Evolutionary conservation across 2,113 vertebrate species (phyloP), one percentile per base, ranked within the genome.

Genomic region (Corythaeola cristata): DNA sequence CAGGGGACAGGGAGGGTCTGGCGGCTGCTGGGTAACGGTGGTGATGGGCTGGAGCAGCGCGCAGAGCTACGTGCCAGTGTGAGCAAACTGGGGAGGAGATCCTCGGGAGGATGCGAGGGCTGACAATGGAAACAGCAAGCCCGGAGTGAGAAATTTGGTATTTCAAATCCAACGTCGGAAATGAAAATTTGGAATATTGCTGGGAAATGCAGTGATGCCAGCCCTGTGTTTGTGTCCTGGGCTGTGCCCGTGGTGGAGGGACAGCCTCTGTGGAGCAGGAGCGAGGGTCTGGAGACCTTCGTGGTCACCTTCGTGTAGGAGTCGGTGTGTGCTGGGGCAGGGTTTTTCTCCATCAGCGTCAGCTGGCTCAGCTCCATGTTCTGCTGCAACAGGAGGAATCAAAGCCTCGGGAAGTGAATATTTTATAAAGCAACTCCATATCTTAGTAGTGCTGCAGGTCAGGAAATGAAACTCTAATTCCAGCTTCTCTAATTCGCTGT

Each of bases 231-330:
- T 63, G 60, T 27, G 28, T 28, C 55, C 88, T 35, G 60, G 30
- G 52, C 52, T 47, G 41, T 44, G 82, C 47, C 77, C 9, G 35
- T 3, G 35, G 41, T 32, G 82, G 5, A 16, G 41, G 15, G 16
- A 5, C 17, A 21, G 52, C 11, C 4, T 8, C 52, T 2, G 63
- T 4, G 74, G 35, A 5, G 24, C 27, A 26, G 19, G 37, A 15
- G 45, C 7, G 18, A 32, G 67, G 72, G 13, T 35, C 55, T 27
- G 56, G 71, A 53, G 71, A 12, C 18, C 9, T 37, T 24, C 2
- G 14, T 9, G 69, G 24, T 33, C 26, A 2, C n/a, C 0, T 4
- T 4, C 2, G 1, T 8, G 4, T 3, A 10, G 80, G 23, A 0
- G 16, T 21, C 5, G 21, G 0, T 11, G 1, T 1, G 50, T 44